phyloP scores from a whole-genome alignment of 2,797 vertebrate genomes.

The Coendou prehensilis region DNA sequence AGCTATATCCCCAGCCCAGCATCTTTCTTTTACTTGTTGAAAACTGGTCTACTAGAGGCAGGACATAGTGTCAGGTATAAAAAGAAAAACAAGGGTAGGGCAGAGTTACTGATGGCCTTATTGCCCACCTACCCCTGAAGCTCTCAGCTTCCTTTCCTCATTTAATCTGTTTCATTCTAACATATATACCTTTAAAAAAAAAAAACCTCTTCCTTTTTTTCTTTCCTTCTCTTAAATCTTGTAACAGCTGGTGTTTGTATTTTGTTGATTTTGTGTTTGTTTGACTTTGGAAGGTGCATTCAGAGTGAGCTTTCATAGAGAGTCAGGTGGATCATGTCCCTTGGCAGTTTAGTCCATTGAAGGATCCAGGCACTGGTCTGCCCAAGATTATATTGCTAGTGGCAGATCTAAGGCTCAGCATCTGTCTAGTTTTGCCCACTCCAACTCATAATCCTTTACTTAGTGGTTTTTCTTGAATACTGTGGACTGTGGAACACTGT shows the following conservation, averaged over 20 bases:
- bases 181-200: background rate
- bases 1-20: background rate
- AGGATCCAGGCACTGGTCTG: background rate
- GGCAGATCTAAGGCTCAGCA: background rate
- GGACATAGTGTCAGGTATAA: background rate
- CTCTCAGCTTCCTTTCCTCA: background rate
- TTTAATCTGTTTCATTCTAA: slow-evolving; percentile 43
- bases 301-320: slow-evolving; percentile 28
- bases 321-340: background rate
- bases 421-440: slow-evolving; percentile 2
- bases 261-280: background rate
- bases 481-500: background rate
- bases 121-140: background rate
- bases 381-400: background rate
- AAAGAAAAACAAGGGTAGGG: background rate
- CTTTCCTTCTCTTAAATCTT: background rate
- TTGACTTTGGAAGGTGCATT: background rate
- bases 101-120: slow-evolving; percentile 29
- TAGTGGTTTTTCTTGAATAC: background rate
- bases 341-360: background rate
- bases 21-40: slow-evolving; percentile 42
- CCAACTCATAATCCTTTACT: background rate
- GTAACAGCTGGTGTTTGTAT: background rate
- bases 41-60: slow-evolving; percentile 11
- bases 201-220: background rate